A percentile compares a stretch with the other conserved stretches of the same genome.
Evolutionary conservation across 2,113 vertebrate genomes (phyloP).

Genomic region (Pandion haliaetus): DNA sequence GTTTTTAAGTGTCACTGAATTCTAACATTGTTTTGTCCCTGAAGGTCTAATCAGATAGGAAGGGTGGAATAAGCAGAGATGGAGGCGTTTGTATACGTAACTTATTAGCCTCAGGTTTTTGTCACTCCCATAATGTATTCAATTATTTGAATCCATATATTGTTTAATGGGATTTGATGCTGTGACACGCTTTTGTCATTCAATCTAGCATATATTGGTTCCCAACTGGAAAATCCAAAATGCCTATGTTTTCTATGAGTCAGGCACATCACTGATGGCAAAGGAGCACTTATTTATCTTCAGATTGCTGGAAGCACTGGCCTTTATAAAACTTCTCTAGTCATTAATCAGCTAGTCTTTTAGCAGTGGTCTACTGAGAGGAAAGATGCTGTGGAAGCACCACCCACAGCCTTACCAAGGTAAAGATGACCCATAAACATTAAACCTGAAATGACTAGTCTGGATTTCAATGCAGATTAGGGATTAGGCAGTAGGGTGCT

Average conservation of each 20-base stretch:
- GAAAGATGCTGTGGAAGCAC: background rate
- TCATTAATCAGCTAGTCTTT: background rate
- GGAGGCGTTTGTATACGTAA: background rate
- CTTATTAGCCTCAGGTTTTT: background rate
- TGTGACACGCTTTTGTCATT: background rate
- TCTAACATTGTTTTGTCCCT: background rate
- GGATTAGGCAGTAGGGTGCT: background rate
- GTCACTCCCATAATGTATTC: background rate
- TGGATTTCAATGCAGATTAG: slow-evolving; percentile 20
- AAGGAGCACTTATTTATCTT: background rate
- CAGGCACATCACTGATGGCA: background rate
- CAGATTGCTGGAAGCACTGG: background rate
- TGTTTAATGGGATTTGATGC: slow-evolving; percentile 24
- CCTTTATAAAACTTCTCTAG: background rate
- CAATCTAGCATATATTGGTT: background rate
- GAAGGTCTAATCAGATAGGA: background rate
- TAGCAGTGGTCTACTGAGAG: background rate
- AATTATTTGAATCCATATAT: background rate
- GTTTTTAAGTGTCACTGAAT: background rate
- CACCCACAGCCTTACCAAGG: background rate
- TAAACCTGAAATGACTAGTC: background rate
- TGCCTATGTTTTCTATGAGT: background rate
- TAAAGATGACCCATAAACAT: background rate
- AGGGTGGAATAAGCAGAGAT: background rate
- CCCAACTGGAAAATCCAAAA: background rate